Evolutionary conservation across 2,113 vertebrate species (phyloP), one percentile per base, ranked within the genome.

Genomic region (Phoenicopterus ruber): DNA sequence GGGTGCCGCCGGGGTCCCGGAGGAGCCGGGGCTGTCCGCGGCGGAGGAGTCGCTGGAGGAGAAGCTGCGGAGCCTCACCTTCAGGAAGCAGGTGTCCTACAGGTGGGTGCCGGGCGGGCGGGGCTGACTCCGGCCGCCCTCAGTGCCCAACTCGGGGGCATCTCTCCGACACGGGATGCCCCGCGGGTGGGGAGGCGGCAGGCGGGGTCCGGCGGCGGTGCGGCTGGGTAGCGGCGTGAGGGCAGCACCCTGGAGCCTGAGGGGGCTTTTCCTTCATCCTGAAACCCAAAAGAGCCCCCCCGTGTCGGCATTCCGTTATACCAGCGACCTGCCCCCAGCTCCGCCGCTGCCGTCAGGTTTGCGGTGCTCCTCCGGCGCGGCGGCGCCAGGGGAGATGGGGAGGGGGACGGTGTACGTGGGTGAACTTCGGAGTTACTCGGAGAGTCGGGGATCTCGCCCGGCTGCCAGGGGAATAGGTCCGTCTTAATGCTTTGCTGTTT

Each of bases 41-140:
- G 96, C 93, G 86, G 99, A 99, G 61, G 98, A 99, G 94, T 97
- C 98, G 28, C 97, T 99, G 96, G 99, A 99, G 95, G 98, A 99
- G 85, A 99, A 98, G 93, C 98, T 99, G 94, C 98, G 98, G 96
- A 98, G 97, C 96, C 98, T 99, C 97, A 98, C 98, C 96, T 99
- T 99, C 97, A 98, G 98, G 96, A 99, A 99, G 97, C 99, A 99
- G 98, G 98, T 98, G 82, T 99, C 99, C 66, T 99, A 99, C 98
- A 98, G 99, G 99, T 99, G 98, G 98, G 98, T 94, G 95, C 79
- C 73, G 58, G 62, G 47, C 58, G 24, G 77, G 28, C 31, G 72
- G 71, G 61, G 38, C 31, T 10, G 31, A 8, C 65, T 62, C 62
- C 24, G 34, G 59, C 11, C 17, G 25, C 25, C 57, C 36, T 65